Evolutionary conservation across 2,797 vertebrate species (phyloP), one percentile per base, ranked within the genome.

Genomic region (Vespertilio murinus): DNA sequence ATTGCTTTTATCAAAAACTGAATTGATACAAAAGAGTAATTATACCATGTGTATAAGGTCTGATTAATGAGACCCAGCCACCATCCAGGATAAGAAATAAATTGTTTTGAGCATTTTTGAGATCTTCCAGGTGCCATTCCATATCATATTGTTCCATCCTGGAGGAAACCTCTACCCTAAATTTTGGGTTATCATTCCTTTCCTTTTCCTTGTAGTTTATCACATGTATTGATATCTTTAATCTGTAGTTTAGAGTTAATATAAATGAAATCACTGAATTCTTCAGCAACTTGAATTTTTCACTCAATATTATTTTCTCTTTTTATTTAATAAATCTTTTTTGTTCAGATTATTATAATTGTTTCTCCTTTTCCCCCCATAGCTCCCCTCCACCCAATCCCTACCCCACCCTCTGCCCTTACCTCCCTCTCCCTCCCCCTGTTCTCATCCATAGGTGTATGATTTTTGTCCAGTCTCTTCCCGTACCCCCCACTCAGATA

Each of bases 211-310:
- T 45, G 9, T 61, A 74, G 30, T 65, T 69, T 87, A 22, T 42
- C 17, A 89, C 12, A 13, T 33, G 61, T 52, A 17, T 49, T 71
- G 71, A 61, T 67, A 49, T 28, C 23, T 33, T 91, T 35, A 52
- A 45, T 8, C 12, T 10, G 14, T 61, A 38, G 5, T 79, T 84
- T 49, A 87, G 47, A 56, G 23, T 77, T 89, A 64, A 40, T 70
- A 71, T 56, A 78, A 81, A 71, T 69, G 61, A 67, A 91, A 81
- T 10, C 8, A n/a, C 28, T 77, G 56, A 90, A 78, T 93, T 90
- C 38, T 56, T 88, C 40, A 30, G 4, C 14, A 73, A 81, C 18
- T 67, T 88, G 18, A 47, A 47, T 82, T 82, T 79, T 81, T 71
- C 70, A 70, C 30, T 71, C 33, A 65, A 13, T 65, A 47, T n/a